A percentile compares a stretch with the other conserved stretches of the same genome.
Conservation (phyloP, 2,113 vertebrate genomes). For the Plectropomus leopardus region DNA sequence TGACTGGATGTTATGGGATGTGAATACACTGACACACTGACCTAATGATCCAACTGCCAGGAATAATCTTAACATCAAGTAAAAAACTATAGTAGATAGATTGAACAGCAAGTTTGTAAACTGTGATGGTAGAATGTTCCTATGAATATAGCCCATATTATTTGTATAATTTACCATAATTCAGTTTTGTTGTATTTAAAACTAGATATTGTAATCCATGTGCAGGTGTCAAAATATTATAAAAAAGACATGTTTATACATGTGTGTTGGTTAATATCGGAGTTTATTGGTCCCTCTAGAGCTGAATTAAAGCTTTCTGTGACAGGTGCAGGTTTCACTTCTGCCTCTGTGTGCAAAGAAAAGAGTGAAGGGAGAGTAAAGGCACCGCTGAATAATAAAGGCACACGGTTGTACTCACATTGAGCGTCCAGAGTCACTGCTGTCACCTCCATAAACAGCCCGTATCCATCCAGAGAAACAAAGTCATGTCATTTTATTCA, state of each 20-base stretch:
- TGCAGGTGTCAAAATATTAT: too few relatives aligned
- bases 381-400: neutral
- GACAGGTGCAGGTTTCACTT: slow-evolving; percentile 39
- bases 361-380: neutral
- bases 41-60: neutral
- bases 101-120: too few relatives aligned
- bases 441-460: neutral
- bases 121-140: too few relatives aligned
- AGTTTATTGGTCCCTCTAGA: neutral
- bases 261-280: neutral
- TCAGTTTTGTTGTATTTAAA: too few relatives aligned
- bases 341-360: neutral
- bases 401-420: slow-evolving; percentile 36
- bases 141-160: too few relatives aligned
- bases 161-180: too few relatives aligned
- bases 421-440: neutral
- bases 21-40: slow-evolving; percentile 35
- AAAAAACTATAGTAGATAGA: too few relatives aligned
- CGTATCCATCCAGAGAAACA: slow-evolving; percentile 14
- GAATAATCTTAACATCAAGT: neutral
- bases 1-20: slow-evolving; percentile 3
- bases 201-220: neutral
- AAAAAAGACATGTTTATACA: neutral
- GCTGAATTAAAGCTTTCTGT: neutral
- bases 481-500: accelerated